A percentile compares a stretch with the other conserved stretches of the same genome.
These are phyloP conservation scores for Alloscopus bannaensis DNA, from an alignment of 2,888 invertebrate species.

Conservation along the genomic window DNA sequence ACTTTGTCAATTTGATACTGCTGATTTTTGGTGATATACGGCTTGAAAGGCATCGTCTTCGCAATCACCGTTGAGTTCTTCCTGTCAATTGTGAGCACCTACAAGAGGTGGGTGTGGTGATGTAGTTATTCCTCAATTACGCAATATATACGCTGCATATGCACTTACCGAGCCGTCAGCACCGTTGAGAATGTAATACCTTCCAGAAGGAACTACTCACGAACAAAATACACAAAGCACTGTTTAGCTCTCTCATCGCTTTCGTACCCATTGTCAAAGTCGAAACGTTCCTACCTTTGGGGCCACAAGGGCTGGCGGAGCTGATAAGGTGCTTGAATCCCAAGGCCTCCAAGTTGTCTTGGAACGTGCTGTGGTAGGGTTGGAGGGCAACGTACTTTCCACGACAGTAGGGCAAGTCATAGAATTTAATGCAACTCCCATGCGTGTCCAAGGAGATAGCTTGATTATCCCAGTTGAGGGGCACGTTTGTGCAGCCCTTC, in stretches of 20 bases:
- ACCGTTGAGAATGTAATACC: slow-evolving; percentile 68
- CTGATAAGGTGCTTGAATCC: slow-evolving; percentile 70
- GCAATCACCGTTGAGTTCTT: slow-evolving; percentile 44
- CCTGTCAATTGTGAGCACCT: slow-evolving; percentile 64
- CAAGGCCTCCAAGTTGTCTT: slow-evolving; percentile 70
- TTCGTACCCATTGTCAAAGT: too few species aligned
- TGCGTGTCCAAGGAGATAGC: slow-evolving; percentile 69
- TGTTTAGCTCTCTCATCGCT: too few species aligned
- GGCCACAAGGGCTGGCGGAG: slow-evolving; percentile 70
- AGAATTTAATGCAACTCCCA: slow-evolving; percentile 71
- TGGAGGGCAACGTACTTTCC: slow-evolving; percentile 71
- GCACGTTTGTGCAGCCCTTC: slow-evolving; percentile 72
- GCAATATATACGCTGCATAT: not conserved
- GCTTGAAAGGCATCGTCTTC: slow-evolving; percentile 60
- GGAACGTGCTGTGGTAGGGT: slow-evolving; percentile 72
- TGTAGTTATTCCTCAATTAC: not conserved
- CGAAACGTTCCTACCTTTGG: slow-evolving; percentile 64
- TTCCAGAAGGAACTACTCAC: slow-evolving; percentile 55
- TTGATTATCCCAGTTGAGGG: slow-evolving; percentile 70
- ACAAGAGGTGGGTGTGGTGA: not conserved
- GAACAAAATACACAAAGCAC: not conserved
- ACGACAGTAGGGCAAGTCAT: slow-evolving; percentile 69
- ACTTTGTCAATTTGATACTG: slow-evolving; percentile 69
- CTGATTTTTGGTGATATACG: slow-evolving; percentile 67
- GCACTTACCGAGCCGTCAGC: slow-evolving; percentile 66